phyloP scores from a whole-genome alignment of 2,797 vertebrate genomes.

The Sebastiscus tertius region DNA sequence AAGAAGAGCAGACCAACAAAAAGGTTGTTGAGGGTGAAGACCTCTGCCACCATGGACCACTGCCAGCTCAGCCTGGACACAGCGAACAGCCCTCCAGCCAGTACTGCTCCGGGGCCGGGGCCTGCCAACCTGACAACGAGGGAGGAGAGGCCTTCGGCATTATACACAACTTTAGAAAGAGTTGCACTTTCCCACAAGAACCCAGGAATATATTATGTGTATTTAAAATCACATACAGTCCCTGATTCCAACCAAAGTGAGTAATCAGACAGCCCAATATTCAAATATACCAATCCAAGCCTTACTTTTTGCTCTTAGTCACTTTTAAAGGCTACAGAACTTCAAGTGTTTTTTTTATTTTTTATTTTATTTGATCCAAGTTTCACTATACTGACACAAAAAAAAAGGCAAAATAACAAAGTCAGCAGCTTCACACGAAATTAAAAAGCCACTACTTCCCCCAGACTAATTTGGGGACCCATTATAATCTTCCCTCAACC shows the following conservation, averaged over 20 bases:
- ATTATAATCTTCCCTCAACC: constrained; percentile 60
- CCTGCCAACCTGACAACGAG: constrained; percentile 86
- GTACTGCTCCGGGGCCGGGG: constrained; percentile 90
- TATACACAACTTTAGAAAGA: background rate
- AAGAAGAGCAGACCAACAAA: constrained; percentile 93
- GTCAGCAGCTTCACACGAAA: constrained; percentile 41
- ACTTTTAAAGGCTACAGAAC: constrained; percentile 5
- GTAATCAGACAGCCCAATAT: background rate
- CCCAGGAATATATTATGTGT: background rate
- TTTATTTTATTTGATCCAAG: constrained; percentile 21
- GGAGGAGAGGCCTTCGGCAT: background rate
- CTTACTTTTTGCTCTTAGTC: background rate
- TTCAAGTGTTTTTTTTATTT: background rate
- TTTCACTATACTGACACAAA: constrained; percentile 15
- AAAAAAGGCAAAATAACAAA: constrained; percentile 40
- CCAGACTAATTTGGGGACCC: constrained; percentile 57
- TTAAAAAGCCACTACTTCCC: constrained; percentile 34
- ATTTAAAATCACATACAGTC: background rate
- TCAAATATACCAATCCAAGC: background rate
- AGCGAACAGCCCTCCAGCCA: constrained; percentile 93
- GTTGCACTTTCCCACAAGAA: background rate
- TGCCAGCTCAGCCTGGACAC: constrained; percentile 96
- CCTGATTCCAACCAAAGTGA: background rate
- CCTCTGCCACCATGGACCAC: constrained; percentile 95
- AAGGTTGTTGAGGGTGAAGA: constrained; percentile 98